Evolutionary conservation across 1,140 invertebrate species (phyloP), one percentile per base, ranked within the genome.

Genomic region (Micrasema minimum): DNA sequence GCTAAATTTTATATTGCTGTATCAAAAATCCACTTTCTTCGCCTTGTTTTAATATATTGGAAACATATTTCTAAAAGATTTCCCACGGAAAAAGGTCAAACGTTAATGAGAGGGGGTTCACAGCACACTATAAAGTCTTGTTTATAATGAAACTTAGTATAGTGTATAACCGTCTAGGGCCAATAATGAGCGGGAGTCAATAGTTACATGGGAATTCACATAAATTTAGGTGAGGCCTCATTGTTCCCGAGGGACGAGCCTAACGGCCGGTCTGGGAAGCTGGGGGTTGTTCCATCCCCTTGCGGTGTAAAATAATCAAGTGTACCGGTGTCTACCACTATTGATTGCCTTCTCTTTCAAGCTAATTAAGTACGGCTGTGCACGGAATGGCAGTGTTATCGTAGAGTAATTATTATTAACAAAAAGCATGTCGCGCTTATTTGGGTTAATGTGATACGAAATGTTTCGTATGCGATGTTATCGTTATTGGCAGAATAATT

Each of bases 121-220:
- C n/a, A n/a, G n/a, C n/a, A n/a, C n/a, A n/a, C n/a, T n/a, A n/a
- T n/a, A n/a, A n/a, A n/a, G n/a, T n/a, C n/a, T n/a, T n/a, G n/a
- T n/a, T n/a, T n/a, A n/a, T n/a, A n/a, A n/a, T n/a, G n/a, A n/a
- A n/a, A n/a, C n/a, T n/a, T n/a, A 16, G 11, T 46, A 23, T 23
- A 20, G 20, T 51, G 46, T 18, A 51, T 14, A 12, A 11, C 48
- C 14, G 48, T 18, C 48, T 69, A 73, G 72, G 66, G 51, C 72
- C 67, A 69, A 69, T 72, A 72, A 72, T 72, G 57, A 62, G 57
- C 55, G 65, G 31, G 38, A 72, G 71, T 69, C 71, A 69, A 72
- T 72, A 72, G 65, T 72, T 62, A 51, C 43, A 46, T 38, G 62
- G 50, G 46, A 41, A 61, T 26, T 53, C 53, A 46, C 71, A 69